Percentiles rank a stretch among this genome's conserved stretches.
These are phyloP conservation scores for Leucoptera coffeella DNA, from an alignment of 2,888 invertebrate species.

Conservation along the genomic window DNA sequence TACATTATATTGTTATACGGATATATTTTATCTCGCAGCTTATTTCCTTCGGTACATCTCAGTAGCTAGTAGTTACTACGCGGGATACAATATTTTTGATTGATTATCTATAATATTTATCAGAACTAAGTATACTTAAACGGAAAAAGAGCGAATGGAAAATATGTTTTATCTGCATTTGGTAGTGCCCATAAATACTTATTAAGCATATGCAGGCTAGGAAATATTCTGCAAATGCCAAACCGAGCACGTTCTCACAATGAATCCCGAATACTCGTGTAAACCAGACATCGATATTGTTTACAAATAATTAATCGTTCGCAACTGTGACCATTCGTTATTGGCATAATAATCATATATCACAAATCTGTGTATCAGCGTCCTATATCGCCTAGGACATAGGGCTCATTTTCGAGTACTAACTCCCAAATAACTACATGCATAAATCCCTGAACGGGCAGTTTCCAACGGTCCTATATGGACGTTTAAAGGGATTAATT, in stretches of 20 bases:
- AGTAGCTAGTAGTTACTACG: no score
- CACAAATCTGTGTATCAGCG: no score
- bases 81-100: no score
- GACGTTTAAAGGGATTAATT: constrained; percentile 39
- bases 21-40: no score
- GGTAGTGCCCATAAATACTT: constrained; percentile 4
- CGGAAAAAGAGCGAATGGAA: neutral
- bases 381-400: no score
- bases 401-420: no score
- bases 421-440: constrained; percentile 2
- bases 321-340: constrained; percentile 40
- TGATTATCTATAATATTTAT: no score
- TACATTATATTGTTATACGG: no score
- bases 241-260: constrained; percentile 20
- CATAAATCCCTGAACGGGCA: constrained; percentile 7
- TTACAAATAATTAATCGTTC: constrained; percentile 51
- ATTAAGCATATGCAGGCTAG: constrained; percentile 10
- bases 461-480: constrained; percentile 24
- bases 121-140: no score
- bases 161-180: neutral
- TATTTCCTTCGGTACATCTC: no score
- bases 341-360: constrained; percentile 37
- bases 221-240: no score
- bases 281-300: constrained; percentile 22
- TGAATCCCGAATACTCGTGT: constrained; percentile 12